These are phyloP conservation scores for Leptatherina wallacei DNA, from an alignment of 2,797 vertebrate species.

Conservation along the genomic window DNA sequence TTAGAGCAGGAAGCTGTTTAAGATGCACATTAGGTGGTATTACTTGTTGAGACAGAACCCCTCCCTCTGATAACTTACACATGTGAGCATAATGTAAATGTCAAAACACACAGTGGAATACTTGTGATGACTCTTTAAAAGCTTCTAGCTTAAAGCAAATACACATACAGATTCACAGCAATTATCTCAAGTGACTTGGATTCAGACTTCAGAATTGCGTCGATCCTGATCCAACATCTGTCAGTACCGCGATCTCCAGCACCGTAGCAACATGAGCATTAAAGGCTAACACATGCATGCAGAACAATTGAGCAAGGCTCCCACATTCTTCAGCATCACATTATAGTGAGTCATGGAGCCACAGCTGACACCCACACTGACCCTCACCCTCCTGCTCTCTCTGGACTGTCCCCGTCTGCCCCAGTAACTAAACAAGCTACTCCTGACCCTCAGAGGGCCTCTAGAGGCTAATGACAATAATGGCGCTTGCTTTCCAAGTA, in stretches of 20 bases:
- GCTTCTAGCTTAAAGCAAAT: slow-evolving; percentile 55
- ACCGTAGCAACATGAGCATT: slow-evolving; percentile 41
- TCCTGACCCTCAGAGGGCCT: slow-evolving; percentile 71
- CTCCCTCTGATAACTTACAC: slow-evolving; percentile 58
- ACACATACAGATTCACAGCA: slow-evolving; percentile 34
- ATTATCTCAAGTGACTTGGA: slow-evolving; percentile 58
- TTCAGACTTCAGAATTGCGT: slow-evolving; percentile 50
- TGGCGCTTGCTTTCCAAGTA: slow-evolving; percentile 77
- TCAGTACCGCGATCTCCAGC: slow-evolving; percentile 36
- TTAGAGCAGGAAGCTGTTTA: background rate
- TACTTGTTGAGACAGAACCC: slow-evolving; percentile 27
- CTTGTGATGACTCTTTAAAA: slow-evolving; percentile 63
- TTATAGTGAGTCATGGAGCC: slow-evolving; percentile 42
- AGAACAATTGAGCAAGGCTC: slow-evolving; percentile 23
- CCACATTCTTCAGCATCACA: slow-evolving; percentile 45
- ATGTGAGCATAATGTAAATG: slow-evolving; percentile 58
- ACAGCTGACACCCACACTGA: slow-evolving; percentile 37
- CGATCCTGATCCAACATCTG: slow-evolving; percentile 54
- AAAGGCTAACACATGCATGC: slow-evolving; percentile 20
- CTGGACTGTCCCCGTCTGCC: slow-evolving; percentile 58
- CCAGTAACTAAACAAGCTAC: slow-evolving; percentile 75
- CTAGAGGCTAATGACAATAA: slow-evolving; percentile 70
- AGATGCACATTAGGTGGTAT: slow-evolving; percentile 23
- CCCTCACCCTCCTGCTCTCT: slow-evolving; percentile 46
- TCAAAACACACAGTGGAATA: slow-evolving; percentile 42